Base-by-base conservation (phyloP, 2,113 vertebrate genomes). In the Psilopogon haemacephalus region DNA sequence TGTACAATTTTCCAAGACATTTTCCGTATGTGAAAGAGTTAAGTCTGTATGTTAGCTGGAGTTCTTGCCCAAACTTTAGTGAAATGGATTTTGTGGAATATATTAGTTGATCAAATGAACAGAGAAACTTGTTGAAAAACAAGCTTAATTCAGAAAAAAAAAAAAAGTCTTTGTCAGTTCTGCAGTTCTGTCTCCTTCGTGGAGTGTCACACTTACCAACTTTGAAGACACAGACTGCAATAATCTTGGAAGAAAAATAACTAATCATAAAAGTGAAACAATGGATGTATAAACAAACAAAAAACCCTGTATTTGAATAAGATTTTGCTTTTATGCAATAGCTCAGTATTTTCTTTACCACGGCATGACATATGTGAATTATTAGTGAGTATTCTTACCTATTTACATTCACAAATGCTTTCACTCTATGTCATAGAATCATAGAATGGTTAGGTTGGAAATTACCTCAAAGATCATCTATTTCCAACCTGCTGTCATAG, bases 91-190 rank as follows among this genome's bases (percentile, higher is more conserved):
- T 74, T 72, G 27, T 44, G 5, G 0, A 79, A 64, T 21, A 28
- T 50, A 44, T 3, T 0, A 40, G 23, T 16, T 1, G 1, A 68
- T 40, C 5, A 33, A 11, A n/a, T 64, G 67, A n/a, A 44, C 27
- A 72, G 8, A 78, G 7, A 54, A 67, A 59, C 2, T 33, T 55
- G 2, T 5, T 56, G 21, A 77, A 73, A 67, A 32, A 6, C 14
- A 79, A 85, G 5, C 2, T 64, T 56, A 35, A 65, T 65, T 67
- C 10, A 77, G 20, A 62, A 77, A 65, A 48, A 77, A 62, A 48
- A 6, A 3, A 14, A 18, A 2, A 18, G 16, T 15, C 33, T 4
- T 24, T 81, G 5, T 26, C 65, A n/a, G 5, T 23, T 62, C 21
- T 50, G 8, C 5, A 33, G 3, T 52, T 77, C 40, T 64, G 9